Base-by-base conservation (phyloP, 2,113 vertebrate genomes). In the Laticauda laticaudata region DNA sequence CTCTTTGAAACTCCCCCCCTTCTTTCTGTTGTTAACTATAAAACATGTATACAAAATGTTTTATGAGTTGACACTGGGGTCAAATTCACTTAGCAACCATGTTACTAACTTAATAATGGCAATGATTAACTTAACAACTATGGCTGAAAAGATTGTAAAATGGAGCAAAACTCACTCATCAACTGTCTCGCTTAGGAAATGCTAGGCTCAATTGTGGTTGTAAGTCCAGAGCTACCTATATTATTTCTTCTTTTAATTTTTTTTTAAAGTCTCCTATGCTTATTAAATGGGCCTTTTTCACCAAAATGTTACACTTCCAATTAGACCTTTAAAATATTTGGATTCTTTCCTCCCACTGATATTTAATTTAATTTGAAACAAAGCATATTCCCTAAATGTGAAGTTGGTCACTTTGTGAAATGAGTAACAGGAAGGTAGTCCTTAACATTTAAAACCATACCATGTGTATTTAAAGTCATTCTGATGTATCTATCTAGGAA, bases 401-500 rank as follows among this genome's bases (percentile, higher is more conserved):
- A 0, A 2, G 24, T 93, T 64, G 12, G 86, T 85, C 86, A 34
- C 3, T 14, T 0, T 48, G 23, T 54, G 45, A 95, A 0, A 0
- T 88, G 90, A 51, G 88, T 0, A 56, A 89, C 92, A 75, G 59
- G 91, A 91, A 59, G 64, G 92, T 39, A 61, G 61, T 61, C 86
- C 26, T 81, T 21, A 56, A 21, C 0, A 0, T 61, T 92, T 64
- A 29, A 64, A 64, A 64, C 29, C 0, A 4, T n/a, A 14, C 29
- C 3, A 4, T 5, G 61, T 64, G 29, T 64, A 64, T 64, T 64
- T 61, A 5, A 95, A 92, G 93, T 88, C 64, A 91, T 3, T 86
- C 5, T 26, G 86, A 90, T 51, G 94, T 93, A 34, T 23, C 51
- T 91, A 48, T 54, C 53, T 93, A 88, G 93, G 53, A 21, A 81